phyloP scores from a whole-genome alignment of 2,888 invertebrate species.

The Drosophila parthenogenetica region DNA sequence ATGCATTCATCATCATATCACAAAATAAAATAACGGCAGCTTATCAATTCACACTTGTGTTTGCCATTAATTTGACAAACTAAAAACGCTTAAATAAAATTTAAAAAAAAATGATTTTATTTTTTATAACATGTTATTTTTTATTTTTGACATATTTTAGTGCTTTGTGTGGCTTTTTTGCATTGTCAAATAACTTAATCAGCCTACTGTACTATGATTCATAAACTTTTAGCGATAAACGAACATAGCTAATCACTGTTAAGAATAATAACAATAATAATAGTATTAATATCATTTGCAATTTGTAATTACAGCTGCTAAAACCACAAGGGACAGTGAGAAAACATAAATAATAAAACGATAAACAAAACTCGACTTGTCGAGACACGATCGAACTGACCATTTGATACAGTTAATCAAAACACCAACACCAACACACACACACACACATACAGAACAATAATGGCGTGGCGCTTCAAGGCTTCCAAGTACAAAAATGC shows the following conservation, averaged over 20 bases:
- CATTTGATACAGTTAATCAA: slow-evolving; percentile 10
- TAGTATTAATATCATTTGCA: slow-evolving; percentile 33
- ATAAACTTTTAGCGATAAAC: slow-evolving; percentile 22
- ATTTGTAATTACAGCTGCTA: slow-evolving; percentile 43
- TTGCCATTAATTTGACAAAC: not conserved
- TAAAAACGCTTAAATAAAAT: too few relatives aligned
- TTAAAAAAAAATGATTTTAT: too few relatives aligned
- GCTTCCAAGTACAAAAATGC: slow-evolving; percentile 99
- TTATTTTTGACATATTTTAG: too few relatives aligned
- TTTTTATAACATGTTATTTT: too few relatives aligned
- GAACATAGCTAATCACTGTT: slow-evolving; percentile 12
- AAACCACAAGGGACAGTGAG: slow-evolving; percentile 10
- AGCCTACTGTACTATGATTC: slow-evolving; percentile 10
- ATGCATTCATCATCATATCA: slow-evolving; percentile 44
- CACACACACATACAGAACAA: slow-evolving; percentile 18
- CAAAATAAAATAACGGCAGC: slow-evolving; percentile 20
- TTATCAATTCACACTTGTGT: slow-evolving; percentile 45
- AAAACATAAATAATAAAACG: slow-evolving; percentile 2
- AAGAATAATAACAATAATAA: slow-evolving; percentile 16
- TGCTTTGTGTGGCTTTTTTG: too few relatives aligned
- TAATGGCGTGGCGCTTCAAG: slow-evolving; percentile 97
- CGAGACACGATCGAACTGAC: slow-evolving; percentile 9
- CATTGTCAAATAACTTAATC: too few relatives aligned
- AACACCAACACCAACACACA: slow-evolving; percentile 8
- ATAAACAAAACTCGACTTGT: slow-evolving; percentile 26